A percentile compares a stretch with the other conserved stretches of the same genome.
Conservation (phyloP, 1,140 invertebrate genomes). For the Sycobia sp. region DNA sequence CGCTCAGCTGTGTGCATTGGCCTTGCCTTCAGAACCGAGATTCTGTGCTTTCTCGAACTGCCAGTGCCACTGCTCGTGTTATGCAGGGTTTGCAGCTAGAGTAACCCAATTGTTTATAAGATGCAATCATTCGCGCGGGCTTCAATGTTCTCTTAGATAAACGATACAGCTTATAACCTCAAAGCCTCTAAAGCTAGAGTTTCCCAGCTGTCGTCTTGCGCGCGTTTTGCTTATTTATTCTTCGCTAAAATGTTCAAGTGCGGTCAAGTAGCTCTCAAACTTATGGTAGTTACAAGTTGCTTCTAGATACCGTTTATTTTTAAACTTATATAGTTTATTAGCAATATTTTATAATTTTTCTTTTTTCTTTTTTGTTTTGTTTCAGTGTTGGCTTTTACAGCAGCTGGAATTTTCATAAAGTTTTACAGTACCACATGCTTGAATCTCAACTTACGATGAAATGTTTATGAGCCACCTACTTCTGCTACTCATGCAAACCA, state of each 20-base stretch:
- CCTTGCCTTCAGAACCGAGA: slow-evolving; percentile 10
- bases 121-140: too few species aligned
- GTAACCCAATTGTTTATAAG: too few species aligned
- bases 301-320: background rate
- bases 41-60: background rate
- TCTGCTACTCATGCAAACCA: slow-evolving; percentile 39
- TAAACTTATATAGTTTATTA: too few species aligned
- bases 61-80: slow-evolving; percentile 37
- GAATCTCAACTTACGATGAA: slow-evolving; percentile 3
- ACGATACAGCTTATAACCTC: slow-evolving; percentile 53
- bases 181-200: slow-evolving; percentile 36
- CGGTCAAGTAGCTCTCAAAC: too few species aligned
- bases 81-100: too few species aligned
- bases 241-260: too few species aligned
- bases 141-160: too few species aligned
- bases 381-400: background rate
- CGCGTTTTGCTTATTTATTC: too few species aligned
- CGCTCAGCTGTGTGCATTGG: slow-evolving; percentile 28
- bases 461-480: slow-evolving; percentile 14
- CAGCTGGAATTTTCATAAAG: background rate
- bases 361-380: slow-evolving; percentile 8
- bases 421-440: too few species aligned
- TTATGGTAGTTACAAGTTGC: too few species aligned
- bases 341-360: background rate
- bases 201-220: slow-evolving; percentile 54